Conservation (phyloP, 2,888 invertebrate species). For the Alitta virens region DNA sequence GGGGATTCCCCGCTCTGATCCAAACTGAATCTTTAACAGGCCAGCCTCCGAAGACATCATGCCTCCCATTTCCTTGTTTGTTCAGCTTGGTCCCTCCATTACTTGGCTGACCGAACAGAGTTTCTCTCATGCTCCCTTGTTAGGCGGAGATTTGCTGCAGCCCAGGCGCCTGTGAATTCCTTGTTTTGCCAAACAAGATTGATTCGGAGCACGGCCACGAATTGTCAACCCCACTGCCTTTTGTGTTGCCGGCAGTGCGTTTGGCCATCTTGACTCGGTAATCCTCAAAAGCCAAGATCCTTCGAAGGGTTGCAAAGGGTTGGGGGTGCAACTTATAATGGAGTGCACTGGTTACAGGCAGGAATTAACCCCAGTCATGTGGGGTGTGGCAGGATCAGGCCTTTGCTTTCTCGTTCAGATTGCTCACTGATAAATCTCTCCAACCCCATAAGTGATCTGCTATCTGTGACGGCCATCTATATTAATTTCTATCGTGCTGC, state of each 20-base stretch:
- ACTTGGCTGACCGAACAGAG: neutral
- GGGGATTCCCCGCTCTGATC: no score
- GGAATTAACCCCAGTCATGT: no score
- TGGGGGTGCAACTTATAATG: neutral
- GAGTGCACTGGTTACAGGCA: neutral
- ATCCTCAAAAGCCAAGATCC: neutral
- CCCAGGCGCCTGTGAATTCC: no score
- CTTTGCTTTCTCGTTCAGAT: no score
- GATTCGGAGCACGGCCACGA: no score
- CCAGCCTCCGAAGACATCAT: no score
- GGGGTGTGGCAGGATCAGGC: no score
- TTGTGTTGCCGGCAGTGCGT: neutral
- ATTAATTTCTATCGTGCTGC: constrained; percentile 6
- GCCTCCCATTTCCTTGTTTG: neutral
- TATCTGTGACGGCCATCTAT: neutral
- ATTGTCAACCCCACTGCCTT: no score
- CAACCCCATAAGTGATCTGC: neutral
- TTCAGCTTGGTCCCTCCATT: neutral
- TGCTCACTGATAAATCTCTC: no score
- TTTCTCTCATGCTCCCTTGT: neutral
- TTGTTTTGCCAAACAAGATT: no score
- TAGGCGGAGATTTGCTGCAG: no score
- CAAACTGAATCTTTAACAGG: no score
- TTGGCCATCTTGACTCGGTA: constrained; percentile 1
- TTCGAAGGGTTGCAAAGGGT: neutral